A percentile compares a stretch with the other conserved stretches of the same genome.
phyloP scores from a whole-genome alignment of 2,113 vertebrate species.

The Pan paniscus region DNA sequence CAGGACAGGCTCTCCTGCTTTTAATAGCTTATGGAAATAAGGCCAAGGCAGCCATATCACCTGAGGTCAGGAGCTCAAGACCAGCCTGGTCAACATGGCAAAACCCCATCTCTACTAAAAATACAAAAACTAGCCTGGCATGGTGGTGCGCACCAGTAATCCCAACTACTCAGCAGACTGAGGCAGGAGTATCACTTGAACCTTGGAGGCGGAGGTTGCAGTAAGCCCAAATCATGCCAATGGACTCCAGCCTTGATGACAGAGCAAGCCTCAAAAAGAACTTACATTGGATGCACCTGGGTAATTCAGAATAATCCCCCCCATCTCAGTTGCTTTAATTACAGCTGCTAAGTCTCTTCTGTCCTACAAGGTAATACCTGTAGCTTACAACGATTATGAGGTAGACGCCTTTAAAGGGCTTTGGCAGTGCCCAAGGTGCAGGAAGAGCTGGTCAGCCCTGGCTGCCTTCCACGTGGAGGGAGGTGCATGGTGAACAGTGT shows the following conservation, averaged over 20 bases:
- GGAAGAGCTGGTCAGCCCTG: neutral
- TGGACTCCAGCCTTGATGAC: too few relatives aligned
- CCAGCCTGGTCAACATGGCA: too few relatives aligned
- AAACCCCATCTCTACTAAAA: too few relatives aligned
- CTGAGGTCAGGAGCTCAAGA: neutral
- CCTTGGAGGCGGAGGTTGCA: too few relatives aligned
- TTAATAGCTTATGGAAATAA: neutral
- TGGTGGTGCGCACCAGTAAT: accelerated
- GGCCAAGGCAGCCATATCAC: neutral
- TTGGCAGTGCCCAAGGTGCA: neutral
- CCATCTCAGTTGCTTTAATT: neutral
- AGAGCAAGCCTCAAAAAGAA: neutral
- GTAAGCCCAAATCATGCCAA: accelerated
- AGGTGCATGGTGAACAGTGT: too few relatives aligned
- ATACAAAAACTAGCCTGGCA: too few relatives aligned
- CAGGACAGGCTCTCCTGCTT: neutral
- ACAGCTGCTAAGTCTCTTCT: neutral
- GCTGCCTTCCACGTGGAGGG: accelerated
- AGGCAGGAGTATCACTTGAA: too few relatives aligned
- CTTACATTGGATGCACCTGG: neutral
- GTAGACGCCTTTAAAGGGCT: neutral
- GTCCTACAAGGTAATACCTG: neutral
- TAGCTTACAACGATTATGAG: neutral
- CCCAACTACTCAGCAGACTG: too few relatives aligned
- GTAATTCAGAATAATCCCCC: accelerated